phyloP scores from a whole-genome alignment of 1,140 invertebrate genomes.

The Delia radicum region DNA sequence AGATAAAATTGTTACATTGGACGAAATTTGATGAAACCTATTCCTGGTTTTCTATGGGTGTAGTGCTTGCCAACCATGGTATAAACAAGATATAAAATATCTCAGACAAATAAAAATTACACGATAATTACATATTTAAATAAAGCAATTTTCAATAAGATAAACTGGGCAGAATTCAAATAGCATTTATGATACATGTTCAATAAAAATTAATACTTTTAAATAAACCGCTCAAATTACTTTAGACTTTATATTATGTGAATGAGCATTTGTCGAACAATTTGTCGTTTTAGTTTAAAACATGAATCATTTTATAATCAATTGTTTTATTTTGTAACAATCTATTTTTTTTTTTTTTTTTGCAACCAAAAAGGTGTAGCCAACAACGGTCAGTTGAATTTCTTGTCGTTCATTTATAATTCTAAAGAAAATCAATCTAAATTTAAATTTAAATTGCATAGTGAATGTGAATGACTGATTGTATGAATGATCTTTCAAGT shows the following conservation, averaged over 20 bases:
- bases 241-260: background rate
- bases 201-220: too few relatives aligned
- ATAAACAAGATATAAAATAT: too few relatives aligned
- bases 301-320: background rate
- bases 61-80: too few relatives aligned
- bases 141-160: background rate
- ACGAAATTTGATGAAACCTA: too few relatives aligned
- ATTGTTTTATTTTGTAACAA: background rate
- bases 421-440: constrained; percentile 14
- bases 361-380: background rate
- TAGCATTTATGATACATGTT: too few relatives aligned
- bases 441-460: constrained; percentile 11
- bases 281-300: background rate
- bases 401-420: background rate
- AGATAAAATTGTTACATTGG: too few relatives aligned
- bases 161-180: too few relatives aligned
- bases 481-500: background rate
- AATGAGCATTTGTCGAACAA: background rate
- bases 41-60: too few relatives aligned
- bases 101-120: too few relatives aligned
- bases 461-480: constrained; percentile 22
- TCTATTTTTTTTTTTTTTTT: background rate
- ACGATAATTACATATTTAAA: too few relatives aligned
- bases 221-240: background rate
- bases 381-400: background rate